Evolutionary conservation across 2,888 invertebrate species (phyloP).

Genomic region (Serrognathus titanus): DNA sequence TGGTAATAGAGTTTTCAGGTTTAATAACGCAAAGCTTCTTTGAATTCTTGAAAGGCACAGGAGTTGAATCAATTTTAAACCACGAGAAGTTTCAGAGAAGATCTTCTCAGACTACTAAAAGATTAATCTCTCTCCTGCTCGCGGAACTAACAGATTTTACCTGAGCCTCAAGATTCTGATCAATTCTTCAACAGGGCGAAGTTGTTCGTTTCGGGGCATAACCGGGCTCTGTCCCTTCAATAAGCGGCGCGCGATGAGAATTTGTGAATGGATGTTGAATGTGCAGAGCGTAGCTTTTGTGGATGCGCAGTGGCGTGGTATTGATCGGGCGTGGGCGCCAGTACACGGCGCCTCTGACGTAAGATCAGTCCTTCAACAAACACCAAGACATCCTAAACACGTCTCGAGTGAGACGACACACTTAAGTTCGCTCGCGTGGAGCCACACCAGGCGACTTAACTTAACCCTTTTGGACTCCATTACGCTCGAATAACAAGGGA

Average conservation of each 20-base stretch:
- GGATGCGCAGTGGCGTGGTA: constrained; percentile 37
- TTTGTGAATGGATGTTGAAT: constrained; percentile 31
- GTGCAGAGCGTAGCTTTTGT: constrained; percentile 32
- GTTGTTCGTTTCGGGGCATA: not conserved
- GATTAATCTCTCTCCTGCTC: too few species aligned
- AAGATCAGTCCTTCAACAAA: constrained; percentile 38
- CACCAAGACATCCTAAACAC: constrained; percentile 8
- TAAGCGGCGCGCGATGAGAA: constrained; percentile 6
- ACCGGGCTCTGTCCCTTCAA: not conserved
- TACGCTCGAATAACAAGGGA: not conserved
- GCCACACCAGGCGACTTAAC: not conserved
- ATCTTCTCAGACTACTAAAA: too few species aligned
- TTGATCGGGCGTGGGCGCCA: constrained; percentile 36
- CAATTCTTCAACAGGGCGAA: too few species aligned
- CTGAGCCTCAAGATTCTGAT: too few species aligned
- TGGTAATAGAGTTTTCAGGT: too few species aligned
- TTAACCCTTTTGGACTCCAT: not conserved
- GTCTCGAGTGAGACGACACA: constrained; percentile 1
- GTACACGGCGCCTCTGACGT: constrained; percentile 43
- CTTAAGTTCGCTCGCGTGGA: not conserved
- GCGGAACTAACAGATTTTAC: too few species aligned
- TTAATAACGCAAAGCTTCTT: too few species aligned
- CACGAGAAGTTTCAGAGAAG: too few species aligned
- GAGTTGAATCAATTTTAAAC: too few species aligned
- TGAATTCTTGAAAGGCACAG: too few species aligned